These are phyloP conservation scores for Polyommatus iphigenia DNA, from an alignment of 2,888 invertebrate species.

Conservation along the genomic window DNA sequence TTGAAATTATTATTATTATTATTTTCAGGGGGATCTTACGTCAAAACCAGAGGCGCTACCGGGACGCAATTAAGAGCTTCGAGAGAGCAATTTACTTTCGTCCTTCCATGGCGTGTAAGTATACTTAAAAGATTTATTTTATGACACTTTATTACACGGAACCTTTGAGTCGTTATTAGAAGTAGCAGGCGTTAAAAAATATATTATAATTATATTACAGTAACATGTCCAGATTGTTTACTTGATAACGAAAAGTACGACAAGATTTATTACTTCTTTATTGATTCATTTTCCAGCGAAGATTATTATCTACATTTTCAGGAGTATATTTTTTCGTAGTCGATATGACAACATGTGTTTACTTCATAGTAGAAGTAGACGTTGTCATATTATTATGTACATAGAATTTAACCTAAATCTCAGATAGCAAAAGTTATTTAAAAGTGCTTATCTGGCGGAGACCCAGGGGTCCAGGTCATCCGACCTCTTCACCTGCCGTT, in stretches of 20 bases:
- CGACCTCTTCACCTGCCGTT: constrained; percentile 31
- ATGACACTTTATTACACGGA: constrained; percentile 31
- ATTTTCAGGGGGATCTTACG: constrained; percentile 92
- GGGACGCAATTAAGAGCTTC: constrained; percentile 94
- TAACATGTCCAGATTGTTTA: background rate
- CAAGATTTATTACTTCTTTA: background rate
- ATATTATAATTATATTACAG: background rate
- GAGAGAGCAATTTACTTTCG: constrained; percentile 95
- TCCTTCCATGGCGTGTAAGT: constrained; percentile 96
- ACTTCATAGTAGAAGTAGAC: background rate
- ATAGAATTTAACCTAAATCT: background rate
- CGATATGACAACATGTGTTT: too few species aligned
- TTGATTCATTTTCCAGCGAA: background rate
- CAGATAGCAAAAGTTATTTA: constrained; percentile 9
- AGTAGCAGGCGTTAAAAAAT: background rate
- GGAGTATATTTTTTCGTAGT: too few species aligned
- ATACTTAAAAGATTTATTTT: constrained; percentile 40
- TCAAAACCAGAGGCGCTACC: constrained; percentile 92
- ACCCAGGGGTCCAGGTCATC: constrained; percentile 9
- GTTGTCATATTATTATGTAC: background rate
- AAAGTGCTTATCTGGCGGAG: constrained; percentile 9
- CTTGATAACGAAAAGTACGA: background rate
- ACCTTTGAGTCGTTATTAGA: constrained; percentile 23
- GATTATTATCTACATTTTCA: too few species aligned
- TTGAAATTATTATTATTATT: constrained; percentile 21